Evolutionary conservation across 2,113 vertebrate species (phyloP), one percentile per base, ranked within the genome.

Genomic region (Chlorodrepanis virens): DNA sequence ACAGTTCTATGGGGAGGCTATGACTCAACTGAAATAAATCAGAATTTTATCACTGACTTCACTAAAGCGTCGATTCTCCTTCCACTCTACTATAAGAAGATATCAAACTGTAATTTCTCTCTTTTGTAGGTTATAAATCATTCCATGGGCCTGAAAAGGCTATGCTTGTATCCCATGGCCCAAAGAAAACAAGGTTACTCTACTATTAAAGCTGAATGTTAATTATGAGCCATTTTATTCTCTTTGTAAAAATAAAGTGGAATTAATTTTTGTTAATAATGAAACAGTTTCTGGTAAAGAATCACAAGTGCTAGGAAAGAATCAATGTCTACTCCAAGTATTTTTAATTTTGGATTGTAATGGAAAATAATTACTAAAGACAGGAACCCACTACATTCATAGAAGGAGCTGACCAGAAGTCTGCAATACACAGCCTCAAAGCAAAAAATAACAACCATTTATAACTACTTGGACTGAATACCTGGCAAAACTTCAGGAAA

Each of bases 1-100:
- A 56, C 39, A 70, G 54, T 93, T 92, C 50, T 81, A 77, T 54
- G 15, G 20, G 11, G 44, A 80, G 1, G 8, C 40, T 84, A 63
- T 31, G 74, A 89, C 37, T 86, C 52, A 70, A 54, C 20, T 67
- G 50, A 93, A 93, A 92, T 67, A 89, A 89, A 93, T 56, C 68
- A 88, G 35, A 89, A 83, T 84, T 96, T 96, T 95, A 83, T 83
- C 83, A 92, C 54, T 45, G 56, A 67, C 77, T 89, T 90, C 65
- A 89, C n/a, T 33, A 33, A 83, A 80, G 71, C 67, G 83, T 90
- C 24, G 19, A 72, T 92, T 83, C 83, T 91, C 74, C 31, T 90
- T 40, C 63, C 42, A 29, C 49, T n/a, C 79, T 74, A 53, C 54
- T 37, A 70, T 45, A 81, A 29, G 23, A 83, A 78, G 83, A 92